These are phyloP conservation scores for Lycophotia porphyrea DNA, from an alignment of 2,888 invertebrate genomes.

Conservation along the genomic window DNA sequence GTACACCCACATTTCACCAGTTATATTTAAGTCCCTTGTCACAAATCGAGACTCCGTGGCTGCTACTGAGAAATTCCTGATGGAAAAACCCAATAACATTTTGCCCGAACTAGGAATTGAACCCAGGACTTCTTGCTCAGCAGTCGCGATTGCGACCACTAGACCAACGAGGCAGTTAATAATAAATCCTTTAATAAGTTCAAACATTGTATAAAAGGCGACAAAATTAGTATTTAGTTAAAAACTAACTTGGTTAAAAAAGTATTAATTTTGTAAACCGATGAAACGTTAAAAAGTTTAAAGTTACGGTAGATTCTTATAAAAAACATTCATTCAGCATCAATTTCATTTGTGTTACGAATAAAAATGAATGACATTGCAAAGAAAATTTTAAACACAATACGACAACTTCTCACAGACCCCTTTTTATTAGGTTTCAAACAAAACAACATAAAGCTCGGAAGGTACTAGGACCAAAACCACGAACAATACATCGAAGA, in stretches of 20 bases:
- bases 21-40: too few relatives aligned
- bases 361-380: conserved; percentile 8
- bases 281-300: too few relatives aligned
- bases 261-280: too few relatives aligned
- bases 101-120: too few relatives aligned
- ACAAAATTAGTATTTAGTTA: not conserved
- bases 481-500: not conserved
- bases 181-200: not conserved
- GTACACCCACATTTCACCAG: too few relatives aligned
- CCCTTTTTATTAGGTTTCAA: conserved; percentile 7
- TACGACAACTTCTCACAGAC: conserved; percentile 18
- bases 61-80: too few relatives aligned
- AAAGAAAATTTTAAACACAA: conserved; percentile 27
- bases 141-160: too few relatives aligned
- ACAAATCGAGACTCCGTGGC: too few relatives aligned
- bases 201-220: not conserved
- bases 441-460: conserved; percentile 13
- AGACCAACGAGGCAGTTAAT: too few relatives aligned
- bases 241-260: too few relatives aligned
- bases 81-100: too few relatives aligned
- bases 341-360: not conserved
- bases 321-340: not conserved
- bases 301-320: not conserved
- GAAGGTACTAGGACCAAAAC: conserved; percentile 1
- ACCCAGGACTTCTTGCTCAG: too few relatives aligned